Evolutionary conservation across 2,888 invertebrate genomes (phyloP).

Genomic region (Nycteola revayana): DNA sequence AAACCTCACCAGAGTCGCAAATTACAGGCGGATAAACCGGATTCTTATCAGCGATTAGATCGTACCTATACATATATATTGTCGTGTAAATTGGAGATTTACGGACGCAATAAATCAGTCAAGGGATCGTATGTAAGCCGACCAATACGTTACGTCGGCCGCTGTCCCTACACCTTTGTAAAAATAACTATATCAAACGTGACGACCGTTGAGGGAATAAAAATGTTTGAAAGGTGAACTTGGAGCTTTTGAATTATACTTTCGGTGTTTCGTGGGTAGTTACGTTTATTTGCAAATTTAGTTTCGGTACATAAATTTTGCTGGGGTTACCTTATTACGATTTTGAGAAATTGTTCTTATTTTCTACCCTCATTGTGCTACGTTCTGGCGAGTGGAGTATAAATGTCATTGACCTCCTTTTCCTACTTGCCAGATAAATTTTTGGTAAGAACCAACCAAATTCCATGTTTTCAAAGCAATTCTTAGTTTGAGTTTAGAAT

Average conservation of each 20-base stretch:
- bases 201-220: constrained; percentile 35
- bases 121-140: constrained; percentile 68
- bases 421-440: no score
- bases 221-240: constrained; percentile 38
- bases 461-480: no score
- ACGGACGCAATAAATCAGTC: constrained; percentile 76
- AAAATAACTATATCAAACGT: constrained; percentile 41
- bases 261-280: constrained; percentile 6
- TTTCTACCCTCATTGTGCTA: no score
- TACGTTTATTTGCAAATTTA: no score
- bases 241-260: constrained; percentile 30
- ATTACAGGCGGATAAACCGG: constrained; percentile 30
- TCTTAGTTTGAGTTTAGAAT: no score
- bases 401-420: no score
- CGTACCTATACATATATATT: constrained; percentile 44
- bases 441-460: no score
- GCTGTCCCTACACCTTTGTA: constrained; percentile 49
- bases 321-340: no score
- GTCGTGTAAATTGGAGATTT: constrained; percentile 79
- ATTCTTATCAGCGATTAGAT: constrained; percentile 57
- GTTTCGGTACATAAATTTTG: no score
- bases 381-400: no score
- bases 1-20: constrained; percentile 22
- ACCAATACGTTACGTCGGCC: constrained; percentile 67
- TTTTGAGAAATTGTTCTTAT: no score